Percentiles rank a stretch among this genome's conserved stretches.
These are phyloP conservation scores for Mayetiola destructor DNA, from an alignment of 2,888 invertebrate genomes.

Conservation along the genomic window DNA sequence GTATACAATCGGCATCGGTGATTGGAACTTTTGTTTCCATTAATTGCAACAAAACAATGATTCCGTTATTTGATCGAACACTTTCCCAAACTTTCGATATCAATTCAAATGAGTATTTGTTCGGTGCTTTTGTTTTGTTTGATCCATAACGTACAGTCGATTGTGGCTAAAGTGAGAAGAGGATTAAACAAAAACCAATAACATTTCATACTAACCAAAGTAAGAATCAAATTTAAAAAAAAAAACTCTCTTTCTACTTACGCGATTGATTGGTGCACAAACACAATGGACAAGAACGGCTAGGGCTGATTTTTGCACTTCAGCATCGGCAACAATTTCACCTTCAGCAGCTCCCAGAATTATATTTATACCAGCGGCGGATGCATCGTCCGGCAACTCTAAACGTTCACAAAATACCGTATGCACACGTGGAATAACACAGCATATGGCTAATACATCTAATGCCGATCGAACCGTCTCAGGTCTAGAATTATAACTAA, in stretches of 20 bases:
- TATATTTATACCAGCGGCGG: conserved; percentile 66
- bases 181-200: neutral
- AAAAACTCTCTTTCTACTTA: conserved; percentile 32
- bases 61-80: conserved; percentile 86
- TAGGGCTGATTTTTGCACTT: conserved; percentile 82
- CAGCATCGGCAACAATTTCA: conserved; percentile 77
- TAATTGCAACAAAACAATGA: conserved; percentile 81
- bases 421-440: conserved; percentile 72
- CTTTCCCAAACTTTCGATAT: conserved; percentile 90
- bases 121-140: conserved; percentile 42
- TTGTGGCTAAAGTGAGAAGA: conserved; percentile 28
- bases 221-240: neutral
- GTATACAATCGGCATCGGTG: conserved; percentile 89
- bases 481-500: conserved; percentile 39
- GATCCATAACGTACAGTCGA: conserved; percentile 38
- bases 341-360: conserved; percentile 79
- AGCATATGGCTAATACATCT: conserved; percentile 81
- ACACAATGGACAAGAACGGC: conserved; percentile 86
- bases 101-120: conserved; percentile 63
- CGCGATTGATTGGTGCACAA: conserved; percentile 74
- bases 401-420: conserved; percentile 57
- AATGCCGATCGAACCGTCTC: conserved; percentile 70
- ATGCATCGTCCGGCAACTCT: conserved; percentile 60
- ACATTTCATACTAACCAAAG: neutral
- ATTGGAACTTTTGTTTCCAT: conserved; percentile 88